A percentile compares a stretch with the other conserved stretches of the same genome.
phyloP scores from a whole-genome alignment of 2,113 vertebrate species.

The Coregonus clupeaformis region DNA sequence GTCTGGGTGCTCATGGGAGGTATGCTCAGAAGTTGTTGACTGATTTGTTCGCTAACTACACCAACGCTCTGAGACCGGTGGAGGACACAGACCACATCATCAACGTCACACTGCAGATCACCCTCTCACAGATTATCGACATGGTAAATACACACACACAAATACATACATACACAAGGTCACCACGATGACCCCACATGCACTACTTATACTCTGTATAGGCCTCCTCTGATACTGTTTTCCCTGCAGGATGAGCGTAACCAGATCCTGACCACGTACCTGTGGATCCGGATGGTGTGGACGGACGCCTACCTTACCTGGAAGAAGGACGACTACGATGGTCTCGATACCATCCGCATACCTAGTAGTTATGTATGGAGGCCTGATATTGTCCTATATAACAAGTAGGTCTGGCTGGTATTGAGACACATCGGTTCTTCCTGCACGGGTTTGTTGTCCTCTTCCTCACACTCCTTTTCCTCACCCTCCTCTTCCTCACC shows the following conservation, averaged over 20 bases:
- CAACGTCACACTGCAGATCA: slow-evolving; percentile 89
- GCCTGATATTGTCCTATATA: slow-evolving; percentile 94
- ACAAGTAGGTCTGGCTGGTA: slow-evolving; percentile 82
- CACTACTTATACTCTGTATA: too few species aligned
- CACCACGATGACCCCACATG: too few species aligned
- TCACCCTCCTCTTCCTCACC: not conserved
- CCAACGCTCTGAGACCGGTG: slow-evolving; percentile 84
- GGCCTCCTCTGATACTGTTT: not conserved
- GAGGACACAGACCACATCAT: slow-evolving; percentile 85
- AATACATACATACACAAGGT: not conserved
- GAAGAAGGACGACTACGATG: slow-evolving; percentile 92
- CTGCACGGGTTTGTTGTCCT: not conserved
- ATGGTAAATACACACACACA: slow-evolving; percentile 74
- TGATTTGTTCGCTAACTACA: slow-evolving; percentile 86
- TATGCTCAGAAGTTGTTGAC: slow-evolving; percentile 82
- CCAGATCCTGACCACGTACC: slow-evolving; percentile 91
- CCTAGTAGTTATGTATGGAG: slow-evolving; percentile 95
- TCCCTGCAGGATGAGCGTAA: slow-evolving; percentile 89
- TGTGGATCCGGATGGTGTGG: slow-evolving; percentile 98
- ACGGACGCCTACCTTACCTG: slow-evolving; percentile 89
- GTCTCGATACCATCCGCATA: slow-evolving; percentile 92
- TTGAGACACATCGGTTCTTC: slow-evolving; percentile 35
- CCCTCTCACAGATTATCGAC: slow-evolving; percentile 91
- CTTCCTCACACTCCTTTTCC: not conserved
- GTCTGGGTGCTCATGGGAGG: slow-evolving; percentile 75